Conservation (phyloP, 2,113 vertebrate species). For the Istiophorus platypterus region DNA sequence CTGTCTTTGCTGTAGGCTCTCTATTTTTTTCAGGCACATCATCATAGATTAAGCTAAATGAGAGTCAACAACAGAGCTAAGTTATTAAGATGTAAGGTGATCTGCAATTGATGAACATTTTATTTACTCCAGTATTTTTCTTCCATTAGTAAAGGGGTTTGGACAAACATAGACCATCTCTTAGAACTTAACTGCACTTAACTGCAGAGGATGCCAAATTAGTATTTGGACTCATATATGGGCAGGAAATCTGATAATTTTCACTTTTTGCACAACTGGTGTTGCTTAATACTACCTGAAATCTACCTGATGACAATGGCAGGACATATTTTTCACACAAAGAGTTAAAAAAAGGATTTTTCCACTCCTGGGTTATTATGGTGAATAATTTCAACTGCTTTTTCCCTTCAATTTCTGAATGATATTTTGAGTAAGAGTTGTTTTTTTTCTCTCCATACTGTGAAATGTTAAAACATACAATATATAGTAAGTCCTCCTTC, state of each 20-base stretch:
- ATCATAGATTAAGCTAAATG: neutral
- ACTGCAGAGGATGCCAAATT: too few species aligned
- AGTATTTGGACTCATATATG: neutral
- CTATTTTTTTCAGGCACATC: neutral
- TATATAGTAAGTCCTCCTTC: neutral
- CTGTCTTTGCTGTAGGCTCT: neutral
- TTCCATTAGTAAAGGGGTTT: constrained; percentile 5
- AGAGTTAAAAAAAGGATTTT: constrained; percentile 8
- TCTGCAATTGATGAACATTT: constrained; percentile 4
- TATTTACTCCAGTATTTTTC: neutral
- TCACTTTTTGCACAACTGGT: neutral
- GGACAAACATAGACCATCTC: neutral
- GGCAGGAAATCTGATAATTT: neutral
- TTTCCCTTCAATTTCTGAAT: neutral
- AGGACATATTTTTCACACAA: neutral
- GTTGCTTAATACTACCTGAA: neutral
- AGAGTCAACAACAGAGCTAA: neutral
- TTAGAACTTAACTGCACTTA: neutral
- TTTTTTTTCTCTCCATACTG: neutral
- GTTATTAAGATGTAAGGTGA: neutral
- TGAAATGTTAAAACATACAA: constrained; percentile 12
- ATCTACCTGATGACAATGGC: neutral
- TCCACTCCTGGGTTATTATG: neutral
- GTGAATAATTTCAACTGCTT: constrained; percentile 5
- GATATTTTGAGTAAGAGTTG: neutral